Evolutionary conservation across 2,888 invertebrate genomes (phyloP), one percentile per base, ranked within the genome.

Genomic region (Syrphus vitripennis): DNA sequence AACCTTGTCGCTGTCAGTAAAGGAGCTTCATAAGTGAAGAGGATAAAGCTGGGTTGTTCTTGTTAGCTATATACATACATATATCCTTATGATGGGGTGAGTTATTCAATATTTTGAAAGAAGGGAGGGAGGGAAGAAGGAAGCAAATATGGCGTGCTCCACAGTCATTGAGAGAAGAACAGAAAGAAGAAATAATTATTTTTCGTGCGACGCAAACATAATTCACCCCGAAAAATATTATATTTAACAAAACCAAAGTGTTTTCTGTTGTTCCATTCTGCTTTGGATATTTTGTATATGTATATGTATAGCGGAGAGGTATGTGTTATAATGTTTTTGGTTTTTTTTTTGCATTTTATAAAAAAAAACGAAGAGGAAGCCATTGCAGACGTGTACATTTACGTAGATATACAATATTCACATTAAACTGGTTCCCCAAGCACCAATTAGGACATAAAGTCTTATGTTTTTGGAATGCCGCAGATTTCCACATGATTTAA

Each of bases 151-250:
- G 75, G 80, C 80, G 83, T 84, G 80, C 83, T 75, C 75, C 71
- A 57, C 21, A 29, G 75, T 67, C 75, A 70, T 75, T 75, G 37
- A 61, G 59, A 69, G 24, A 63, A 67, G 75, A 78, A 67, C 65
- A 42, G 70, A 67, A n/a, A 59, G 69, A 83, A 83, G 70, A 87
- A 90, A 91, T 90, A 90, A 91, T 90, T 91, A 90, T 91, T 90
- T 90, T 90, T 88, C 91, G 90, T 90, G 91, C 88, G 88, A 88
- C 88, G 89, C 88, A 83, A 88, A 89, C 90, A 91, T 90, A 90
- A 91, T 89, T 90, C 90, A 91, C 88, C 87, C 82, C 65, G 34
- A 59, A 80, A n/a, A 80, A 80, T 76, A 69, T 65, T 65, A 65
- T 65, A 65, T 65, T 80, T 59, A 40, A 26, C 63, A 45, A 71